Percentiles rank a stretch among this genome's conserved stretches.
Evolutionary conservation across 2,797 vertebrate species (phyloP).

Genomic region (Ctenochaetus hawaiiensis): DNA sequence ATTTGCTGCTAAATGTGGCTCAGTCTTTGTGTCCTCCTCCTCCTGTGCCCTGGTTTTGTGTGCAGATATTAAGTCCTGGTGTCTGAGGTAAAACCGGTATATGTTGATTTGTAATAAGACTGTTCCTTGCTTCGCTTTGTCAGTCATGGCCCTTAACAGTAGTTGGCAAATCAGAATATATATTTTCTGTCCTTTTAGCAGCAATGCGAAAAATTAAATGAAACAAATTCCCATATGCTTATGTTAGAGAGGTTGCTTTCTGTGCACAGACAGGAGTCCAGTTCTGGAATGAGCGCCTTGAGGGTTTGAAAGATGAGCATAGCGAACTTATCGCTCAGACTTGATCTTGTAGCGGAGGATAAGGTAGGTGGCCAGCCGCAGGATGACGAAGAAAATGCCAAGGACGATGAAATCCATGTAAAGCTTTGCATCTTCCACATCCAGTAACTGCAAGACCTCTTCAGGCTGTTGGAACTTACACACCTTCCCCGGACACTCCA

Average conservation of each 20-base stretch:
- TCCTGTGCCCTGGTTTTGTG: conserved; percentile 22
- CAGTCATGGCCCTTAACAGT: conserved; percentile 5
- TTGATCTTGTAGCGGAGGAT: conserved; percentile 97
- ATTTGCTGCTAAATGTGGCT: conserved; percentile 21
- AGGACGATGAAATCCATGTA: conserved; percentile 97
- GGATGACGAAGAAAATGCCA: conserved; percentile 92
- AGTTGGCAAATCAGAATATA: conserved; percentile 29
- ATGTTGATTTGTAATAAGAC: conserved; percentile 21
- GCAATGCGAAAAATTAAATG: conserved; percentile 40
- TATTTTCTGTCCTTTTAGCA: conserved; percentile 51
- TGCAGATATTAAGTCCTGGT: conserved; percentile 25
- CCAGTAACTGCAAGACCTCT: conserved; percentile 92
- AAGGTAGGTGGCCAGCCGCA: conserved; percentile 95
- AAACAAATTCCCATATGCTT: conserved; percentile 35
- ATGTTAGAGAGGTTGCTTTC: conserved; percentile 25
- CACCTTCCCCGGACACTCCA: conserved; percentile 89
- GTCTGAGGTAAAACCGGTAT: conserved; percentile 71
- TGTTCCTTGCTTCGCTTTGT: conserved; percentile 15
- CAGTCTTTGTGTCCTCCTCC: conserved; percentile 18
- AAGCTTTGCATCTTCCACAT: conserved; percentile 96
- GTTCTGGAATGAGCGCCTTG: conserved; percentile 1
- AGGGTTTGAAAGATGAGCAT: not conserved
- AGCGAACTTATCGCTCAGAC: conserved; percentile 90
- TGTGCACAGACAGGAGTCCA: conserved; percentile 37
- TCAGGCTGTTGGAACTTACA: conserved; percentile 95